Evolutionary conservation across 2,888 invertebrate genomes (phyloP).

Genomic region (Pyralis farinalis): DNA sequence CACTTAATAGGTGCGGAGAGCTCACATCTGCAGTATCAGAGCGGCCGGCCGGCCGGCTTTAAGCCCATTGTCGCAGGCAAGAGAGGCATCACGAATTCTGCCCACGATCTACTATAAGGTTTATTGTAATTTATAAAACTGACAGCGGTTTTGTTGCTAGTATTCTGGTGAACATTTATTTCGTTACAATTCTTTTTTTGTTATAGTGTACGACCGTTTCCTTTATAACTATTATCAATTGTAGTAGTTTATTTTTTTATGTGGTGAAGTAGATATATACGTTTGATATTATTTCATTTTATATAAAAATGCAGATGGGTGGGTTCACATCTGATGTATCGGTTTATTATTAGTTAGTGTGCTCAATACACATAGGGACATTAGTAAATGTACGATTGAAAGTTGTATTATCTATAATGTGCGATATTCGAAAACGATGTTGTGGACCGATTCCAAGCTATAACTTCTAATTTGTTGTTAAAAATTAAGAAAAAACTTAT

Average conservation of each 20-base stretch:
- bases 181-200: slow-evolving; percentile 42
- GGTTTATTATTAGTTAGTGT: no score
- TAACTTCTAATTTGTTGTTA: no score
- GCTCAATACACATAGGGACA: no score
- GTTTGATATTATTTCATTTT: no score
- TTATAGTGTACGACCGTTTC: slow-evolving; percentile 11
- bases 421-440: no score
- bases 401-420: no score
- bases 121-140: slow-evolving; percentile 78
- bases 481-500: no score
- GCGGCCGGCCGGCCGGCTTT: slow-evolving; percentile 37
- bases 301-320: no score
- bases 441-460: no score
- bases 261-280: no score
- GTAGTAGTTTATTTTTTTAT: neutral
- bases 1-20: slow-evolving; percentile 50
- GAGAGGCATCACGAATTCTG: slow-evolving; percentile 64
- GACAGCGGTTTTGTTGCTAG: slow-evolving; percentile 65
- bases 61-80: slow-evolving; percentile 64
- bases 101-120: slow-evolving; percentile 68
- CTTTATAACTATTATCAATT: slow-evolving; percentile 8
- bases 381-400: no score
- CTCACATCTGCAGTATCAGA: slow-evolving; percentile 48
- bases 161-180: slow-evolving; percentile 58
- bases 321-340: no score